phyloP scores from a whole-genome alignment of 1,140 invertebrate genomes.

The Drosophila malerkotliana region DNA sequence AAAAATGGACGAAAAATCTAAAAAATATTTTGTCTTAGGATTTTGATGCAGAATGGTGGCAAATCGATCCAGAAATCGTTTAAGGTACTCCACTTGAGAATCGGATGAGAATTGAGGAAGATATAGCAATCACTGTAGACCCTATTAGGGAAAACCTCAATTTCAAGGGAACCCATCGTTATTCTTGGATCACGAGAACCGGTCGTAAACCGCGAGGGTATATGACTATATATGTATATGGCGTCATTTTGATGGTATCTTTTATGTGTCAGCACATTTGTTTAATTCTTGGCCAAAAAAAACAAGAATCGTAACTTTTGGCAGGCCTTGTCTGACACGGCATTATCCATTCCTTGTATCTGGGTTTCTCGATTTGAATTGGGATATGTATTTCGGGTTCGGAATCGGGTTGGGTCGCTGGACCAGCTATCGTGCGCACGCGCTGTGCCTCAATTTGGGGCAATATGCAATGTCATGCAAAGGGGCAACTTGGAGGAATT shows the following conservation, averaged over 20 bases:
- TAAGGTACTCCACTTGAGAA: no score
- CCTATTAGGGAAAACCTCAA: no score
- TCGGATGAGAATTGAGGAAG: no score
- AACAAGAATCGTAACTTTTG: constrained; percentile 31
- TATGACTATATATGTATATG: no score
- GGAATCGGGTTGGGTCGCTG: constrained; percentile 38
- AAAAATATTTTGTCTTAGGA: no score
- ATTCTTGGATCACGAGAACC: no score
- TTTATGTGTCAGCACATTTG: constrained; percentile 37
- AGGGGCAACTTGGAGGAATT: constrained; percentile 31
- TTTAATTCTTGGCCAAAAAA: constrained; percentile 22
- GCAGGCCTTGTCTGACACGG: constrained; percentile 19
- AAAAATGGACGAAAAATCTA: no score
- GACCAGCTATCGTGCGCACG: constrained; percentile 25
- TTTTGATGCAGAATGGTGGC: no score
- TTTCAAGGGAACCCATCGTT: no score
- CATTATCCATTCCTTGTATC: constrained; percentile 45
- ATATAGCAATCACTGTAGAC: no score
- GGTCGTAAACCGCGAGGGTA: no score
- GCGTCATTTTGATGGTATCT: constrained; percentile 26
- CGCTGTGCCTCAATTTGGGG: constrained; percentile 60
- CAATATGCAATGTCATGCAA: constrained; percentile 70
- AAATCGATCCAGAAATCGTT: no score
- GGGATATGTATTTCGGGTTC: constrained; percentile 3
- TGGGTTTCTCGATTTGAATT: constrained; percentile 23